Conservation (phyloP, 2,113 vertebrate genomes). For the Lepus europaeus region DNA sequence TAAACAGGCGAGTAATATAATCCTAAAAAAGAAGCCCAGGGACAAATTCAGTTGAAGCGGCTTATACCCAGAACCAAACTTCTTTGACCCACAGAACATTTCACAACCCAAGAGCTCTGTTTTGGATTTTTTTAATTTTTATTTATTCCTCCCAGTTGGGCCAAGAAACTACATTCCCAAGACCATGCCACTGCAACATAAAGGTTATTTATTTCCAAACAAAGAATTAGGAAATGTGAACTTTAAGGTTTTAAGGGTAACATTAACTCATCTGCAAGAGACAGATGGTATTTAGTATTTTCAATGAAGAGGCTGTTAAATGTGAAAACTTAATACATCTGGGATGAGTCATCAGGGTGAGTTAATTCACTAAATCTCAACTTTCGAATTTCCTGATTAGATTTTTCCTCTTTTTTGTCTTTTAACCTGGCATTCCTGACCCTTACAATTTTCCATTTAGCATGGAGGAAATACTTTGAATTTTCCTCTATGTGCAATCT, state of each 20-base stretch:
- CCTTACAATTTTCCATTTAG: constrained; percentile 74
- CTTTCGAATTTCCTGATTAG: constrained; percentile 76
- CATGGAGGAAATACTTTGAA: constrained; percentile 71
- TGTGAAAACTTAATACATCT: constrained; percentile 73
- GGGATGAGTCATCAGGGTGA: constrained; percentile 75
- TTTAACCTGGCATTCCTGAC: constrained; percentile 61
- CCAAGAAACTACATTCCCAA: constrained; percentile 73
- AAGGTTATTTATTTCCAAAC: constrained; percentile 83
- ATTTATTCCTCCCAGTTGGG: constrained; percentile 63
- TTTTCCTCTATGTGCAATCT: constrained; percentile 61
- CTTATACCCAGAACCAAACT: constrained; percentile 47
- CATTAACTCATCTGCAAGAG: constrained; percentile 75
- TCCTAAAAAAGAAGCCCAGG: constrained; percentile 40
- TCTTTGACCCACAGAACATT: constrained; percentile 72
- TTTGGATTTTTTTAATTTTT: constrained; percentile 53
- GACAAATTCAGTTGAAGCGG: background rate
- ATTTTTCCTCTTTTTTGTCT: constrained; percentile 66
- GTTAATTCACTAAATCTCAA: constrained; percentile 75
- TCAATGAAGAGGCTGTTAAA: constrained; percentile 72
- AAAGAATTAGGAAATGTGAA: constrained; percentile 81
- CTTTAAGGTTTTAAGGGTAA: constrained; percentile 69
- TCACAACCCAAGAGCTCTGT: constrained; percentile 70
- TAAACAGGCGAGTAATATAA: constrained; percentile 54
- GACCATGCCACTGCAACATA: constrained; percentile 61
- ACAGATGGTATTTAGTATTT: constrained; percentile 79